These are phyloP conservation scores for Campoplex capitator DNA, from an alignment of 2,888 invertebrate species.

Conservation along the genomic window DNA sequence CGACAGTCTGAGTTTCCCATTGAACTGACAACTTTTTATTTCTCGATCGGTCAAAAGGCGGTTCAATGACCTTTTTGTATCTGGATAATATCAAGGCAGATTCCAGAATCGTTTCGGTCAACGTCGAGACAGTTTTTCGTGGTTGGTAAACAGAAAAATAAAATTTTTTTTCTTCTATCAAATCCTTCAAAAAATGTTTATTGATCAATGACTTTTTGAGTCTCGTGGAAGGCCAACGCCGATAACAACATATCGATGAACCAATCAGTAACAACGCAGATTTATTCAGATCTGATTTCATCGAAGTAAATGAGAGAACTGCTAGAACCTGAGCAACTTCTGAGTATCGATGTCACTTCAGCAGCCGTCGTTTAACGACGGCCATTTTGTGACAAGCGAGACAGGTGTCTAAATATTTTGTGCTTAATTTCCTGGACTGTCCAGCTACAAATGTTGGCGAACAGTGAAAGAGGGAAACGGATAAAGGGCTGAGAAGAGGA, in stretches of 20 bases:
- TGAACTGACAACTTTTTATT: neutral
- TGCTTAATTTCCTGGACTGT: constrained; percentile 58
- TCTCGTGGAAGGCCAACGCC: neutral
- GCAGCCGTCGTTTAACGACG: neutral
- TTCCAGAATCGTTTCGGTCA: neutral
- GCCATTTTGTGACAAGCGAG: neutral
- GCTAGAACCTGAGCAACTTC: neutral
- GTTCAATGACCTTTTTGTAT: neutral
- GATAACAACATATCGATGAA: too few species aligned
- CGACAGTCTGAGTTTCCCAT: neutral
- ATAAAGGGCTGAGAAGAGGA: neutral
- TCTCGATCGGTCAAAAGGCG: neutral
- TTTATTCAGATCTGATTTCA: neutral
- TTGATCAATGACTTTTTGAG: neutral
- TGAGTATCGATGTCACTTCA: neutral
- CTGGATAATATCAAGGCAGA: neutral
- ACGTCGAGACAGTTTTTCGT: neutral
- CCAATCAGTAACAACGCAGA: neutral
- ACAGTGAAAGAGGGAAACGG: neutral
- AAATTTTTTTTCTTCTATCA: neutral
- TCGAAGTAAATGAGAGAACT: neutral
- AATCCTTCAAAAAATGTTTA: neutral
- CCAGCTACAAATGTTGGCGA: neutral
- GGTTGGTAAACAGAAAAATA: neutral
- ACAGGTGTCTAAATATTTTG: constrained; percentile 54